Evolutionary conservation across 2,888 invertebrate species (phyloP), one percentile per base, ranked within the genome.

Genomic region (Rhaphigaster nebulosa): DNA sequence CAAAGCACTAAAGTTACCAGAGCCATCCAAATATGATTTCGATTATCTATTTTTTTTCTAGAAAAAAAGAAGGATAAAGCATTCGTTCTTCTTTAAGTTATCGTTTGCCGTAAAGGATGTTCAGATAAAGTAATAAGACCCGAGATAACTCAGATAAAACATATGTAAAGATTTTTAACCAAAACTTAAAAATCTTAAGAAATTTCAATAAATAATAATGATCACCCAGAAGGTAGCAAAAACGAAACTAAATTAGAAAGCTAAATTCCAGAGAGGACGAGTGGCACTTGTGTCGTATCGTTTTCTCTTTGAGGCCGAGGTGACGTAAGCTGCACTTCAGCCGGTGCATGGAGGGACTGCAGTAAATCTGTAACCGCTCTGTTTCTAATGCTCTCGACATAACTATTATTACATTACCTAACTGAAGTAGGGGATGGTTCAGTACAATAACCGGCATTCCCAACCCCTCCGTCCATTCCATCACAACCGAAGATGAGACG

Each of bases 251-350:
- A 84, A 84, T 84, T 45, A 84, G 84, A 84, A 84, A 84, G 84
- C 84, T 84, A 84, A 84, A 84, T 84, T 84, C 84, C 84, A n/a
- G 13, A 13, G 45, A 50, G 84, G 84, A 84, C 84, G 84, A 84
- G 84, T 84, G 84, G 84, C 45, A 84, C 84, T 84, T 84, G 84
- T 84, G 84, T 84, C 45, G 84, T 84, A 84, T 84, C 84, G 84
- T 84, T 84, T 84, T 84, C 84, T 84, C 84, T 84, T 84, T 50
- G 84, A 84, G 84, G 45, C 26, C 13, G 84, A n/a, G 26, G 45
- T 84, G 84, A 84, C 45, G 84, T 50, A 84, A 84, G 84, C 8
- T 84, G 84, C 84, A 84, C 84, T 84, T 84, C 6, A 76, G 84
- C 84, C 26, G 84, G 84, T 50, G 84, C 84, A 45, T 50, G 26